Evolutionary conservation across 2,888 invertebrate genomes (phyloP).

Genomic region (Dicyrtomina minuta): DNA sequence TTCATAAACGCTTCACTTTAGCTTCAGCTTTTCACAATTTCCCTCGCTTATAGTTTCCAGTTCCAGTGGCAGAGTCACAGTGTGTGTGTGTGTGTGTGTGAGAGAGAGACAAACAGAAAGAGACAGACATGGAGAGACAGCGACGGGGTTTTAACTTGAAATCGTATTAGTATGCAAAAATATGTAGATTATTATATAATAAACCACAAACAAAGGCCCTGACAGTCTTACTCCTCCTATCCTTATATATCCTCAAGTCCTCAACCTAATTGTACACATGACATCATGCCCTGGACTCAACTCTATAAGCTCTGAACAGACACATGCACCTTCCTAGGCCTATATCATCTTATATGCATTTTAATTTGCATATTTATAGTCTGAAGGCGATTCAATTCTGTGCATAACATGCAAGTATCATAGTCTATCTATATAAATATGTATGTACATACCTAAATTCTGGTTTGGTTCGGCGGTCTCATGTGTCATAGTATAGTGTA

Average conservation of each 20-base stretch:
- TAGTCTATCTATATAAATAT: no score
- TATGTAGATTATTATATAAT: conserved; percentile 24
- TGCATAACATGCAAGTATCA: not conserved
- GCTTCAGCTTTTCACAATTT: not conserved
- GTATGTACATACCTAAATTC: no score
- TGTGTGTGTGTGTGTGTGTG: no score
- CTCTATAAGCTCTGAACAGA: no score
- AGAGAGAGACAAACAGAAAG: not conserved
- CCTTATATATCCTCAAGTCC: not conserved
- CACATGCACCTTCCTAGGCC: no score
- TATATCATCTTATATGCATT: no score
- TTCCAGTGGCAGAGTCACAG: no score
- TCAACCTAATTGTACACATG: not conserved
- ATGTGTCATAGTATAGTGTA: no score
- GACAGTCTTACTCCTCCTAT: not conserved
- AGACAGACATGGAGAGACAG: not conserved
- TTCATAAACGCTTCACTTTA: conserved; percentile 17
- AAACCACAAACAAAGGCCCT: conserved; percentile 8
- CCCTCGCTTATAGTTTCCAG: not conserved
- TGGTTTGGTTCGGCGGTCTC: no score
- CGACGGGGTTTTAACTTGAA: conserved; percentile 19
- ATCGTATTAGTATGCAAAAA: conserved; percentile 29
- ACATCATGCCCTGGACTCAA: not conserved
- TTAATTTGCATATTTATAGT: no score
- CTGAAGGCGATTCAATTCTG: no score